phyloP scores from a whole-genome alignment of 1,140 invertebrate species.

The Apis laboriosa region DNA sequence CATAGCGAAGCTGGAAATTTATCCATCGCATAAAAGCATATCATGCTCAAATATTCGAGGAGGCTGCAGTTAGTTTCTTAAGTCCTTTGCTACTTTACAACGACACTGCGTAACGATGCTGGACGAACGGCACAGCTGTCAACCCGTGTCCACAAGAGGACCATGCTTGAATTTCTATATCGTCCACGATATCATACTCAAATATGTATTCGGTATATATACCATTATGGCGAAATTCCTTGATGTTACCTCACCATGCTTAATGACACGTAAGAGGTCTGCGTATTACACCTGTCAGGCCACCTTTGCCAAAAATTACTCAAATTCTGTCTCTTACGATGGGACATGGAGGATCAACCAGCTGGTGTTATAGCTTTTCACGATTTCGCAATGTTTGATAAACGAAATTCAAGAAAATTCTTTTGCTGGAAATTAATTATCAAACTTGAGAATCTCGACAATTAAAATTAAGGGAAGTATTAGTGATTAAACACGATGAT shows the following conservation, averaged over 20 bases:
- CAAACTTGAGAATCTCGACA: background rate
- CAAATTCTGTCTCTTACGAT: conserved; percentile 13
- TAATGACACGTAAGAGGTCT: conserved; percentile 26
- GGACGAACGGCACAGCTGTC: conserved; percentile 24
- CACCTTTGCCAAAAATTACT: conserved; percentile 39
- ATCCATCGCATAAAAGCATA: background rate
- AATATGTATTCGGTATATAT: conserved; percentile 12
- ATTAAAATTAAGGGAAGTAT: background rate
- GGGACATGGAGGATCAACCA: conserved; percentile 26
- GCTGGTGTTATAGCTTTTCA: background rate
- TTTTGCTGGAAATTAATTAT: background rate
- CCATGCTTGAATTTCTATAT: conserved; percentile 22
- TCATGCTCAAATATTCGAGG: conserved; percentile 31
- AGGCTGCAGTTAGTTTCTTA: conserved; percentile 1
- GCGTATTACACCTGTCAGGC: conserved; percentile 44
- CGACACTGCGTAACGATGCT: conserved; percentile 1
- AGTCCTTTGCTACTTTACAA: background rate
- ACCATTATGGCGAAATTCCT: background rate
- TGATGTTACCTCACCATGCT: conserved; percentile 28
- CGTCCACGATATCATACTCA: conserved; percentile 1
- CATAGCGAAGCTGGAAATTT: background rate
- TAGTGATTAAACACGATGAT: background rate
- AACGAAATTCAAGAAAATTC: background rate
- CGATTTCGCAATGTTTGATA: conserved; percentile 6
- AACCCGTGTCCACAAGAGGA: conserved; percentile 8